Conservation (phyloP, 2,888 invertebrate species). For the Melanostoma mellinum region DNA sequence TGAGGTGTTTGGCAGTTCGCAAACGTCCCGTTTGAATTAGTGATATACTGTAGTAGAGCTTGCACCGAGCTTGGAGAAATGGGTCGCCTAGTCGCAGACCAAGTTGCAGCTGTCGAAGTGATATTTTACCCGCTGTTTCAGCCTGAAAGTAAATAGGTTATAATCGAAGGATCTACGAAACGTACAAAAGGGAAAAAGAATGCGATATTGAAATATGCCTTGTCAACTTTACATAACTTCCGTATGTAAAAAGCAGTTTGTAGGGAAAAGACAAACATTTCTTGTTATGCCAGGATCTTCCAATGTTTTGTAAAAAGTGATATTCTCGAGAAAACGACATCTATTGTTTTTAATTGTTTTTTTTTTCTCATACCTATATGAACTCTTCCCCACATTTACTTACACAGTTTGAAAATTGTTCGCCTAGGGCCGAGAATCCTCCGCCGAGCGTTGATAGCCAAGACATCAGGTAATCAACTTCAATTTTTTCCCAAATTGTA, state of each 20-base stretch:
- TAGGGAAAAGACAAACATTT: no score
- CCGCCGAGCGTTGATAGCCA: slow-evolving; percentile 98
- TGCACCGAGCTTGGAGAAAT: slow-evolving; percentile 90
- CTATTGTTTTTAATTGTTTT: no score
- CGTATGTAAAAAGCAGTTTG: no score
- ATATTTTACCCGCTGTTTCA: slow-evolving; percentile 93
- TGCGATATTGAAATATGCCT: no score
- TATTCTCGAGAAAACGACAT: no score
- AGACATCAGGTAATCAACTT: slow-evolving; percentile 93
- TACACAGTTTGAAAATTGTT: slow-evolving; percentile 91
- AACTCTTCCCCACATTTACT: slow-evolving; percentile 74
- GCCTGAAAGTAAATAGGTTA: slow-evolving; percentile 84
- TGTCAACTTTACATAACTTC: no score
- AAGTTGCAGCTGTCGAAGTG: slow-evolving; percentile 90
- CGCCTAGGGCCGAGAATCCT: slow-evolving; percentile 97
- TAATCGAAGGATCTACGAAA: background rate
- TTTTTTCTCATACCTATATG: background rate
- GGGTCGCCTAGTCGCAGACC: slow-evolving; percentile 93
- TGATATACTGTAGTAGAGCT: slow-evolving; percentile 93
- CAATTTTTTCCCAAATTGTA: slow-evolving; percentile 86
- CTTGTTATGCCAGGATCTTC: no score
- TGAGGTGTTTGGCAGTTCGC: slow-evolving; percentile 85
- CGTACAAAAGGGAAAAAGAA: background rate
- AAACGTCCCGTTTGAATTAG: slow-evolving; percentile 91
- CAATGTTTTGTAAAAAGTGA: no score